phyloP scores from a whole-genome alignment of 1,140 invertebrate species.

The Drosophila nasuta region DNA sequence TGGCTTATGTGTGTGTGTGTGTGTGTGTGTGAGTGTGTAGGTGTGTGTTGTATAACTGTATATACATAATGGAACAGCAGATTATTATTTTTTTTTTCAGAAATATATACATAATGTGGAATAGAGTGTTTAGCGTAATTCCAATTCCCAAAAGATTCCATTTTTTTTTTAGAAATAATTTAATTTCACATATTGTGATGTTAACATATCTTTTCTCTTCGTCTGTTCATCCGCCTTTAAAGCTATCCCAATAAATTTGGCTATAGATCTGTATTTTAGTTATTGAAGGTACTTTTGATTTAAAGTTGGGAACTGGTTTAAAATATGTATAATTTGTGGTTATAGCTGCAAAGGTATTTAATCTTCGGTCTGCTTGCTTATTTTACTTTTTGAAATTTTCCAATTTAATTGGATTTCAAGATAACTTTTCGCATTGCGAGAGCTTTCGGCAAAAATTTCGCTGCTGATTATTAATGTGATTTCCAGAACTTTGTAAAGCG shows the following conservation, averaged over 20 bases:
- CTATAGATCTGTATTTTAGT: too few species aligned
- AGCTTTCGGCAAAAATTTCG: background rate
- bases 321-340: too few species aligned
- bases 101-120: slow-evolving; percentile 22
- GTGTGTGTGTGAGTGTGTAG: slow-evolving; percentile 15
- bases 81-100: background rate
- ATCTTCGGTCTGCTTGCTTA: background rate
- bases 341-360: background rate
- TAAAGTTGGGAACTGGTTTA: too few species aligned
- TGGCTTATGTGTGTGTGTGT: background rate
- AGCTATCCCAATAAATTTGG: too few species aligned
- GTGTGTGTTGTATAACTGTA: slow-evolving; percentile 16
- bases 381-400: background rate
- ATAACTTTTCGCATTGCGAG: background rate
- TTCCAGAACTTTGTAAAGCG: slow-evolving; percentile 22
- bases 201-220: background rate
- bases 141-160: slow-evolving; percentile 1
- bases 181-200: background rate
- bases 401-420: background rate
- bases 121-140: slow-evolving; percentile 3
- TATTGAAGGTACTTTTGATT: too few species aligned
- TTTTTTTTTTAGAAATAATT: background rate
- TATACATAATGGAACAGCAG: slow-evolving; percentile 36
- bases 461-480: background rate
- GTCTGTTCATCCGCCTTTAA: background rate